A percentile compares a stretch with the other conserved stretches of the same genome.
phyloP scores from a whole-genome alignment of 2,797 vertebrate species.

The Gallinago stenura region DNA sequence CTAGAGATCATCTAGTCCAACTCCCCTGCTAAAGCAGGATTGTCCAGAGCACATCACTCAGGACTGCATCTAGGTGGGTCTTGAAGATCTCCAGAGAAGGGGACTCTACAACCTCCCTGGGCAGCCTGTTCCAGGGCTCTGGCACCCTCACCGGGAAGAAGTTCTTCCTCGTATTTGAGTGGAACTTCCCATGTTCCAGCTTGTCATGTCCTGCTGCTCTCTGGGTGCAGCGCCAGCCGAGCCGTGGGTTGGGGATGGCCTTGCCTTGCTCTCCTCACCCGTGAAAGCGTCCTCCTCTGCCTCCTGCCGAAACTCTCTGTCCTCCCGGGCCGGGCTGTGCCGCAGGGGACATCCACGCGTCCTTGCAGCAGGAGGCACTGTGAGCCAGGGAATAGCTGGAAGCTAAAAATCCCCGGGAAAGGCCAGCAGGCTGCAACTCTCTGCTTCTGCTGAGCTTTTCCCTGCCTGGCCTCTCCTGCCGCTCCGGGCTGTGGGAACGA shows the following conservation, averaged over 20 bases:
- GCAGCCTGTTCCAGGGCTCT: too few species aligned
- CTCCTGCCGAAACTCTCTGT: background rate
- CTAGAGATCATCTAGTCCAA: too few species aligned
- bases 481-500: background rate
- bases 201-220: background rate
- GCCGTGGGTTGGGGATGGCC: background rate
- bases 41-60: too few species aligned
- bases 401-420: background rate
- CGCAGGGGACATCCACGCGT: background rate
- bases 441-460: background rate
- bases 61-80: too few species aligned
- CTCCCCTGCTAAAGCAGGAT: too few species aligned
- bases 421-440: background rate
- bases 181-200: too few species aligned
- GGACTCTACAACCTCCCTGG: too few species aligned
- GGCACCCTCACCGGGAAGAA: too few species aligned
- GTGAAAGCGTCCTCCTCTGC: background rate
- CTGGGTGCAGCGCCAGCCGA: background rate
- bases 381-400: conserved; percentile 10
- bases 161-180: too few species aligned
- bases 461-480: background rate
- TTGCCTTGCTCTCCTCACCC: background rate
- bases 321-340: background rate
- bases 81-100: too few species aligned
- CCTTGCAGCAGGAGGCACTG: conserved; percentile 68